Evolutionary conservation across 2,113 vertebrate species (phyloP).

Genomic region (Tenrec ecaudatus): DNA sequence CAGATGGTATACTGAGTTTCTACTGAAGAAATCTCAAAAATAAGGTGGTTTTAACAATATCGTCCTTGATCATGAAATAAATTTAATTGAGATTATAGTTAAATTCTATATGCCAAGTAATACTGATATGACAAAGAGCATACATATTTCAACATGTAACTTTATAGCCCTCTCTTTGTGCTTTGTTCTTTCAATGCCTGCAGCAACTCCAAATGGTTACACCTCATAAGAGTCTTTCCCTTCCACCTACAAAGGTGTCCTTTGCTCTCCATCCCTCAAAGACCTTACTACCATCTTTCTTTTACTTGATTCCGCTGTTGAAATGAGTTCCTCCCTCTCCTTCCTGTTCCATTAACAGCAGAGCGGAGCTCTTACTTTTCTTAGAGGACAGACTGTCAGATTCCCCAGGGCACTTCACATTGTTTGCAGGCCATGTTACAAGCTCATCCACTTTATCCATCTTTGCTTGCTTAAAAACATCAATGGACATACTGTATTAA

Average conservation of each 20-base stretch:
- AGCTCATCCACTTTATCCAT: slow-evolving; percentile 99
- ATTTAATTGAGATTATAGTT: too few species aligned
- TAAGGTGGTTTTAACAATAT: too few species aligned
- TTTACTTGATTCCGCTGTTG: not conserved
- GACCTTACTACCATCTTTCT: too few species aligned
- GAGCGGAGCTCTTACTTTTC: slow-evolving; percentile 94
- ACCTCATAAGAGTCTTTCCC: not conserved
- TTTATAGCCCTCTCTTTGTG: too few species aligned
- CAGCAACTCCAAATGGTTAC: not conserved
- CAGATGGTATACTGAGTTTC: too few species aligned
- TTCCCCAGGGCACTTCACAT: slow-evolving; percentile 92
- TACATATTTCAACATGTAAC: too few species aligned
- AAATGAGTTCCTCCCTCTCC: slow-evolving; percentile 1
- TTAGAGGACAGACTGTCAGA: slow-evolving; percentile 90
- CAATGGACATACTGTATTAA: slow-evolving; percentile 50
- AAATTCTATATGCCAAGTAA: too few species aligned
- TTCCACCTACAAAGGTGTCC: not conserved
- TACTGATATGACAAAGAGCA: too few species aligned
- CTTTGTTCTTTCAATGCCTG: too few species aligned
- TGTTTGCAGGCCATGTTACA: slow-evolving; percentile 95
- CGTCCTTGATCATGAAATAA: too few species aligned
- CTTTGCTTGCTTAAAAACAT: slow-evolving; percentile 94
- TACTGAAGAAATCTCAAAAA: too few species aligned
- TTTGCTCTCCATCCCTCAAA: not conserved
- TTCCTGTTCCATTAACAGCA: slow-evolving; percentile 90